Base-by-base conservation (phyloP, 37 sponge, comb jelly and placozoan genomes). In the Geodia barretti region DNA sequence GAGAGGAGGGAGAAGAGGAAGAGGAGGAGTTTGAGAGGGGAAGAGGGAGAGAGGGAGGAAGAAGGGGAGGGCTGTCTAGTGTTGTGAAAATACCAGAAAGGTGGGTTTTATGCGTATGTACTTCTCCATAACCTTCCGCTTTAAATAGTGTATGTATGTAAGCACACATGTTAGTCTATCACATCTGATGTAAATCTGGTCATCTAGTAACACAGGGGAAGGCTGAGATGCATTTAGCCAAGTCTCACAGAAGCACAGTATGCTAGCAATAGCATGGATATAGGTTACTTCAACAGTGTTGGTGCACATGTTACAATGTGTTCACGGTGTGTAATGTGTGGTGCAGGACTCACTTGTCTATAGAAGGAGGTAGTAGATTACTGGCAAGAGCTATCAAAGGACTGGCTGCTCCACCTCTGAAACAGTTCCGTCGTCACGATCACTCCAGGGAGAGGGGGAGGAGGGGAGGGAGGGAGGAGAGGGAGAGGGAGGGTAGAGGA, bases 301-400 rank as follows among this genome's bases (percentile, higher is more conserved):
- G 11, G 60, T 58, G 19, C n/a, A 58, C 17, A 19, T 58, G 60
- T 21, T 21, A 58, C 11, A 11, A 58, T 21, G 60, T 19, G n/a
- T n/a, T n/a, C n/a, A n/a, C n/a, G n/a, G n/a, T n/a, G n/a, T n/a
- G n/a, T n/a, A n/a, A n/a, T n/a, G n/a, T n/a, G n/a, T n/a, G n/a
- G 54, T 65, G n/a, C 39, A 79, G 80, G 42, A 73, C 82, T 2
- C 39, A 33, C 2, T 64, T 30, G 5, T 35, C 65, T 62, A 62
- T 71, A 23, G 47, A 72, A 29, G 82, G 82, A 32, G 82, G 82
- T 8, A 63, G 86, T 21, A 26, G 86, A 34, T 68, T 86, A 5
- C 72, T 86, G 1, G 80, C 71, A n/a, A 86, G 60, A 31, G 86
- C 86, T 28, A 79, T 86, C 23, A 72, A 64, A 7, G 86, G 78